Conservation (phyloP, 2,888 invertebrate genomes). For the Sminthurides aquaticus region DNA sequence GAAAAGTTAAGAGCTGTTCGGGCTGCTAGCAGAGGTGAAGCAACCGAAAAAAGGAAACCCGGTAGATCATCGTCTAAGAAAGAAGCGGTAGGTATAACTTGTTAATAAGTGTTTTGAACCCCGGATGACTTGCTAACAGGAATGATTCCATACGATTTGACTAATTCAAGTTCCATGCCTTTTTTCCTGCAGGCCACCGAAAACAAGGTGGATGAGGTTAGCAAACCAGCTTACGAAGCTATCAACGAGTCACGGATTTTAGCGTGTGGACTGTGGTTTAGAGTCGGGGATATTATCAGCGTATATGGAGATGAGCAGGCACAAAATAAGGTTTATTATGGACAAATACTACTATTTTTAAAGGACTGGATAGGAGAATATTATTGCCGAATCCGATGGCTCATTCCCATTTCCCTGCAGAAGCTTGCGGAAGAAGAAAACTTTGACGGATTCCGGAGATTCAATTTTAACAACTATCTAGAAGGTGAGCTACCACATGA, state of each 20-base stretch:
- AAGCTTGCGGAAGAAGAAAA: neutral
- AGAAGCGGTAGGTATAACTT: slow-evolving; percentile 6
- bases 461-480: slow-evolving; percentile 18
- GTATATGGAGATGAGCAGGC: slow-evolving; percentile 19
- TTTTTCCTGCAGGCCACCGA: neutral
- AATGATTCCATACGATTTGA: neutral
- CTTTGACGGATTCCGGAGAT: neutral
- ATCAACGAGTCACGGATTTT: slow-evolving; percentile 13
- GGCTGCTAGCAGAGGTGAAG: slow-evolving; percentile 6
- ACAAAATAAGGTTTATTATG: slow-evolving; percentile 10
- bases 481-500: too few species aligned
- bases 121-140: too few species aligned
- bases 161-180: neutral
- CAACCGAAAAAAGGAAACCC: slow-evolving; percentile 7
- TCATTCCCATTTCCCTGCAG: slow-evolving; percentile 9
- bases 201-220: neutral
- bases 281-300: slow-evolving; percentile 19
- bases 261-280: slow-evolving; percentile 19
- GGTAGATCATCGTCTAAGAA: slow-evolving; percentile 6
- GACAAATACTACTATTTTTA: slow-evolving; percentile 13
- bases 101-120: too few species aligned
- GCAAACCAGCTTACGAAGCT: neutral
- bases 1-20: slow-evolving; percentile 17
- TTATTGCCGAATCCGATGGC: slow-evolving; percentile 15
- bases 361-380: slow-evolving; percentile 17